Base-by-base conservation (phyloP, 2,113 vertebrate genomes). In the Serinus canaria region DNA sequence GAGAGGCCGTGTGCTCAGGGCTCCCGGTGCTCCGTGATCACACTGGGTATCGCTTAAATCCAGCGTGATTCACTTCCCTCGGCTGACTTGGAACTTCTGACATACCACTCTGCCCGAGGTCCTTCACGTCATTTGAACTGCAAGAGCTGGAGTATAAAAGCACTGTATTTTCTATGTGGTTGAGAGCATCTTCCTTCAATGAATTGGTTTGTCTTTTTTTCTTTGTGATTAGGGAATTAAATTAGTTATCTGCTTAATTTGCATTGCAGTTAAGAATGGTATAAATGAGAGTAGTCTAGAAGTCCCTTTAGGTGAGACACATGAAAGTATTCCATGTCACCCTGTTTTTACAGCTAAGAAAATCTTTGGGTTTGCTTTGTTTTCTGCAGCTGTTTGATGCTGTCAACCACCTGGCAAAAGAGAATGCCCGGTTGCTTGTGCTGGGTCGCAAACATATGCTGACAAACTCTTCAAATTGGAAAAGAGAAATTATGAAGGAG, bases 391-490 rank as follows among this genome's bases (percentile, higher is more conserved):
- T 99, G 56, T 95, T 98, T 87, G 67, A 97, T 9, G 98, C 99
- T 81, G 95, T 99, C 76, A 98, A 96, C 31, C 97, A 97, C 87
- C 96, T 99, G 74, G 92, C 97, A 70, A 96, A 95, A 69, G 97
- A 96, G 62, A 98, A 98, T 19, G 89, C 95, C 56, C 98, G 95
- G 9, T 30, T 99, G 46, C 98, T 99, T 77, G 98, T 99, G 52
- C 96, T 99, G 90, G 99, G 99, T n/a, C 98, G 99, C 88, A 99
- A 98, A 95, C 99, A 99, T 95, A 99, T 99, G 99, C 96, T 99
- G 92, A 33, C 0, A 0, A 94, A 97, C 37, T 94, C 97, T 62
- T 84, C 68, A 14, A 97, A 76, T 21, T 99, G 99, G 99, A 96
- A 97, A 49, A 97, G 52, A 94, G 82, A 96, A 43, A 83, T 99